Base-by-base conservation (phyloP, 2,797 vertebrate genomes). In the Crocodylus rhombifer region DNA sequence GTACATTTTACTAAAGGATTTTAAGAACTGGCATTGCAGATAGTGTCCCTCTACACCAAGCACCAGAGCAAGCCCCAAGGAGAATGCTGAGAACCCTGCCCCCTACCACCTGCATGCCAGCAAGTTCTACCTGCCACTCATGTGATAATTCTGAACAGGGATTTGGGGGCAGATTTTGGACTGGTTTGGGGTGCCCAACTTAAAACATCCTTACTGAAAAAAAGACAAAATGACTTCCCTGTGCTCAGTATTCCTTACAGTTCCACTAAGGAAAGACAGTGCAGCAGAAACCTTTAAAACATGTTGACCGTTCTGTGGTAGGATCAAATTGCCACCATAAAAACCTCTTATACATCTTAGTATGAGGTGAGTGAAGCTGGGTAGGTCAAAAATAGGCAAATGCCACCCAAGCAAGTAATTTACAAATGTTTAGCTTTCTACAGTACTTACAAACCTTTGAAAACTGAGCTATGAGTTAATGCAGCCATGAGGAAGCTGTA, bases 191-290 rank as follows among this genome's bases (percentile, higher is more conserved):
- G 42, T 82, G 28, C 14, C 83, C 73, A 14, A 0, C 0, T 6
- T 21, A 36, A 15, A 56, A 30, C 7, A 79, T 58, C 62, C 2
- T 0, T n/a, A 60, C 63, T 12, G 20, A 56, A 12, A 87, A 86
- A n/a, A 17, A 33, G 17, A 20, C 78, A 88, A 84, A 81, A 69
- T 2, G 2, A 1, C 7, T 0, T 1, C 42, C 10, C 42, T 51
- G 42, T 10, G 42, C 10, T 51, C 42, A 51, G 42, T 51, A 51
- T 51, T 51, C 42, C 42, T 51, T 51, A 51, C 42, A 11, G 42
- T 51, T 51, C 42, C 42, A 51, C 42, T 51, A 51, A 10, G 42
- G 42, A 10, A 51, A 11, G 42, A 51, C 42, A 51, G 42, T 51
- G 42, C 42, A 33, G 30, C 30, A 36, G 20, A 71, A 71, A 42